Conservation (phyloP, 2,888 invertebrate species). For the Hedya salicella region DNA sequence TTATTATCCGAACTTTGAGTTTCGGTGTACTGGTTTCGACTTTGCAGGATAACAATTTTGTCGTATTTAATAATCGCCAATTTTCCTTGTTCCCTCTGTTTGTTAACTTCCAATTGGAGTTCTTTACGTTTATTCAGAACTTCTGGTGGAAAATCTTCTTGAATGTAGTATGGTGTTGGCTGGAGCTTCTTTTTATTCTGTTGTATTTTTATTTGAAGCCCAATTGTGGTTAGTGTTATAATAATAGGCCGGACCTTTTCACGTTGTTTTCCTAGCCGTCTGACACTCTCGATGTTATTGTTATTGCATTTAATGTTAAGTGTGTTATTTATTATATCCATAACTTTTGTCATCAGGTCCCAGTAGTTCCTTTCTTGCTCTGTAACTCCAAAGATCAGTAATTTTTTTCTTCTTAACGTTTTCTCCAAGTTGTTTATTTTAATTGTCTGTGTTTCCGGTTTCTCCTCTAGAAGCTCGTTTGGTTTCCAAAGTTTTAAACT, state of each 20-base stretch:
- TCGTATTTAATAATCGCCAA: conserved; percentile 46
- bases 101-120: conserved; percentile 38
- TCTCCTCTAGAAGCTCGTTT: conserved; percentile 36
- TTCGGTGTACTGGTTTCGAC: too few relatives aligned
- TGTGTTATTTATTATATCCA: conserved; percentile 47
- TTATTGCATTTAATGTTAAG: conserved; percentile 42
- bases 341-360: conserved; percentile 51
- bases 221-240: conserved; percentile 44
- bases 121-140: too few relatives aligned
- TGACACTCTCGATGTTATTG: too few relatives aligned
- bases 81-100: conserved; percentile 43
- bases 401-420: conserved; percentile 36
- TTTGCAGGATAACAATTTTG: conserved; percentile 25
- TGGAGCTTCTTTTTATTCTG: conserved; percentile 43
- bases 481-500: conserved; percentile 44
- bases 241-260: conserved; percentile 45
- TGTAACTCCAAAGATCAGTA: conserved; percentile 44
- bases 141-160: conserved; percentile 45
- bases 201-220: conserved; percentile 42
- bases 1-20: conserved; percentile 9
- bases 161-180: conserved; percentile 45
- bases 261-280: conserved; percentile 41
- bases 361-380: conserved; percentile 47
- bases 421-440: conserved; percentile 42
- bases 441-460: conserved; percentile 37